A percentile compares a stretch with the other conserved stretches of the same genome.
Evolutionary conservation across 2,797 vertebrate species (phyloP).

Genomic region (Dryobates pubescens): DNA sequence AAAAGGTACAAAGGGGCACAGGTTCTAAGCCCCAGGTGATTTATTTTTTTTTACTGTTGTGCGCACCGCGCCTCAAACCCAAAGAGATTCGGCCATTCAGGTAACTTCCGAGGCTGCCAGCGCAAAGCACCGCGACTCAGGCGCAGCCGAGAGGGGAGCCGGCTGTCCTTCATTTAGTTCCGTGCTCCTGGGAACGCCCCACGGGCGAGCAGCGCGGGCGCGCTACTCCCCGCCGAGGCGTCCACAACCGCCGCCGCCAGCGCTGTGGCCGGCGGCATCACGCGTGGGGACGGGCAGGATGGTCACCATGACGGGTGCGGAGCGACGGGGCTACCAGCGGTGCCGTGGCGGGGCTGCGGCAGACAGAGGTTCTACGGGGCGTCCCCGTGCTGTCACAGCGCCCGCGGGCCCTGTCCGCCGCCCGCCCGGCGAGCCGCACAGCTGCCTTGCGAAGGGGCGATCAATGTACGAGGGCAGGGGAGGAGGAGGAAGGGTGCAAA

Average conservation of each 20-base stretch:
- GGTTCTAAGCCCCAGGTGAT: neutral
- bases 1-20: constrained; percentile 38
- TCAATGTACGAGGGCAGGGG: neutral
- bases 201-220: neutral
- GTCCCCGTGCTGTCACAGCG: neutral
- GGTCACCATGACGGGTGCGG: neutral
- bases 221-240: neutral
- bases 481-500: neutral
- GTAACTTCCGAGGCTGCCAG: neutral
- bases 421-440: neutral
- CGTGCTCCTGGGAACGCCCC: neutral
- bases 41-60: neutral
- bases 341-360: neutral
- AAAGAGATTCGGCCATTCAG: fast-evolving
- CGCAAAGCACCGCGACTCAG: neutral
- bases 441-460: neutral
- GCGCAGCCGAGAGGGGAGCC: neutral
- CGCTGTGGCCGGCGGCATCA: neutral
- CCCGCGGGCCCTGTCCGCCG: neutral
- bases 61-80: neutral
- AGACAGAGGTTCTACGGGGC: neutral
- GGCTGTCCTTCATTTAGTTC: fast-evolving
- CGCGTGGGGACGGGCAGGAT: neutral
- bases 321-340: neutral
- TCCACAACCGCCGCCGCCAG: neutral